These are phyloP conservation scores for Nasua narica DNA, from an alignment of 2,797 vertebrate genomes.

Conservation along the genomic window DNA sequence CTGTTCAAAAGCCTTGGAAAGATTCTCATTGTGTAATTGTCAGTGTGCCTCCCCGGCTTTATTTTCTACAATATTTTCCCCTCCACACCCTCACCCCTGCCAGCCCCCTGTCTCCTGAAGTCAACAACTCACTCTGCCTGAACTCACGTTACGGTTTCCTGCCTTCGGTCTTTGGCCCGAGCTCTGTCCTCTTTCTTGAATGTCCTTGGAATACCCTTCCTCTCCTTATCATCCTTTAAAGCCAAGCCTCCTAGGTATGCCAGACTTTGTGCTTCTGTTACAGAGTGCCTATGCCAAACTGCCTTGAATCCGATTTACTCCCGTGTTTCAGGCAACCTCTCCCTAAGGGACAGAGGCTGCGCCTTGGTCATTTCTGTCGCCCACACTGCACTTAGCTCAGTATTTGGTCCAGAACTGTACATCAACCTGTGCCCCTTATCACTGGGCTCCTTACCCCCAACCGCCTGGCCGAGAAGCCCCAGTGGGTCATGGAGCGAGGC, in stretches of 20 bases:
- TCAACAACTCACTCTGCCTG: background rate
- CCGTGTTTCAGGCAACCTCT: background rate
- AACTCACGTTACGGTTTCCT: background rate
- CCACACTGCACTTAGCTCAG: background rate
- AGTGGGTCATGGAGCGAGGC: background rate
- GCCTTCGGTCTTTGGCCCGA: background rate
- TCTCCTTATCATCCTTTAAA: background rate
- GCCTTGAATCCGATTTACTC: background rate
- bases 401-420: background rate
- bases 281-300: background rate
- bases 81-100: background rate
- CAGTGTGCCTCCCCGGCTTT: background rate
- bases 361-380: background rate
- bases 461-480: background rate
- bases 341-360: background rate
- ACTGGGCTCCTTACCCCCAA: background rate
- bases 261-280: background rate
- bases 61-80: background rate
- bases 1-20: conserved; percentile 7
- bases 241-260: background rate
- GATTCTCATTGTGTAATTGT: background rate
- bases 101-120: background rate
- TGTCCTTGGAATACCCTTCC: background rate
- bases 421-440: background rate
- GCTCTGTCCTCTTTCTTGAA: background rate